These are phyloP conservation scores for Macrosteles quadrilineatus DNA, from an alignment of 1,140 invertebrate species.

Conservation along the genomic window DNA sequence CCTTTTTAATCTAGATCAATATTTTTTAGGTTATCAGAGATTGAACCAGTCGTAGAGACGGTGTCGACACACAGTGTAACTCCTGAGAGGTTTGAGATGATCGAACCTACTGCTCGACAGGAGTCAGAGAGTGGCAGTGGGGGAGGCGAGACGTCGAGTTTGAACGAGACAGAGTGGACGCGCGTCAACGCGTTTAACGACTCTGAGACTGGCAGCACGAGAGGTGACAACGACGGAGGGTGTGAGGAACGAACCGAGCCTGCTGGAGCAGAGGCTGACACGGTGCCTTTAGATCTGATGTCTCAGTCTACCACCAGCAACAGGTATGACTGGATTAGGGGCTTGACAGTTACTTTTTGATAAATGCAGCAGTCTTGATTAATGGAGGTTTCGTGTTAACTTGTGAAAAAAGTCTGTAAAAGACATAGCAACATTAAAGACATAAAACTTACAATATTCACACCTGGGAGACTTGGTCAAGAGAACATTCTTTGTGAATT, in stretches of 20 bases:
- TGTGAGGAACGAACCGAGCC: slow-evolving; percentile 12
- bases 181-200: slow-evolving; percentile 28
- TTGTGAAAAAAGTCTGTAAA: too few relatives aligned
- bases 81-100: slow-evolving; percentile 50
- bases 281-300: slow-evolving; percentile 7
- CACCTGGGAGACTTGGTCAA: too few relatives aligned
- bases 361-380: too few relatives aligned
- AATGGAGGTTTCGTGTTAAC: too few relatives aligned
- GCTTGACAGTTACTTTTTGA: too few relatives aligned
- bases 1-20: too few relatives aligned
- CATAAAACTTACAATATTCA: too few relatives aligned
- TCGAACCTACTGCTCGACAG: slow-evolving; percentile 41
- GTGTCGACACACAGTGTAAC: slow-evolving; percentile 41
- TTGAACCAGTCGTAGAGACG: slow-evolving; percentile 26
- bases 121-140: slow-evolving; percentile 21
- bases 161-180: slow-evolving; percentile 37
- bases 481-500: too few relatives aligned
- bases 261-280: not conserved
- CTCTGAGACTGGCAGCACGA: slow-evolving; percentile 24
- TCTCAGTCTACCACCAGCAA: not conserved
- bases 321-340: too few relatives aligned
- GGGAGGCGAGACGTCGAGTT: slow-evolving; percentile 30
- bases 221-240: not conserved
- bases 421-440: too few relatives aligned
- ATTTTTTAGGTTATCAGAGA: slow-evolving; percentile 11